A percentile compares a stretch with the other conserved stretches of the same genome.
Evolutionary conservation across 2,888 invertebrate genomes (phyloP).

Genomic region (Cephus nigrinus): DNA sequence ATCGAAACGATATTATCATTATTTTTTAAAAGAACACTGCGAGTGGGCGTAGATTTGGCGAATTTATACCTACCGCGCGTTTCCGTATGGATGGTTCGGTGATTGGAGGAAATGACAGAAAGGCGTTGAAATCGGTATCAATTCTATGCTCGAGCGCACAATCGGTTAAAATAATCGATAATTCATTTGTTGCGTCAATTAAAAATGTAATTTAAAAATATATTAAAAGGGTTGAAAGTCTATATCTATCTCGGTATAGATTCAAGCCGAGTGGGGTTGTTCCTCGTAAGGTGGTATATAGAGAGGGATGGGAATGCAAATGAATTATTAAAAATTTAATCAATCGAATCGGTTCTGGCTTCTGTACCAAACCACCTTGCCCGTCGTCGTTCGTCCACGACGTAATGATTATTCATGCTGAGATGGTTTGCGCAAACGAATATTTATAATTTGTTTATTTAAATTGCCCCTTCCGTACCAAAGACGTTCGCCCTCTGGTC

Average conservation of each 20-base stretch:
- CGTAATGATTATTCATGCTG: constrained; percentile 65
- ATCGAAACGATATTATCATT: constrained; percentile 11
- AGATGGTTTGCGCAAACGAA: constrained; percentile 61
- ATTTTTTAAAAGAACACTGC: constrained; percentile 11
- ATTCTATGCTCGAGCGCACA: constrained; percentile 31
- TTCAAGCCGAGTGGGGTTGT: neutral
- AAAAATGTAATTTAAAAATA: constrained; percentile 64
- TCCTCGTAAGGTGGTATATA: constrained; percentile 12
- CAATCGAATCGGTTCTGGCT: constrained; percentile 63
- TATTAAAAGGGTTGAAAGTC: constrained; percentile 52
- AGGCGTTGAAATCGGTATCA: constrained; percentile 23
- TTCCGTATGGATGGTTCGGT: neutral
- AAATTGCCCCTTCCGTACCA: constrained; percentile 48
- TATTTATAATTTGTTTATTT: constrained; percentile 67
- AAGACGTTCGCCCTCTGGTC: constrained; percentile 25
- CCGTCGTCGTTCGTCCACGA: constrained; percentile 49
- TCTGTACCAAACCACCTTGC: constrained; percentile 33
- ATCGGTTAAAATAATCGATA: constrained; percentile 52
- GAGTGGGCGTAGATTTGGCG: neutral
- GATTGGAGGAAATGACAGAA: constrained; percentile 3
- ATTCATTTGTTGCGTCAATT: constrained; percentile 62
- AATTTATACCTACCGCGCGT: neutral
- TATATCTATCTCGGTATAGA: neutral
- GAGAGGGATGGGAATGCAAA: constrained; percentile 58
- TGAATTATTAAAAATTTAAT: constrained; percentile 66